Evolutionary conservation across 2,888 invertebrate species (phyloP), one percentile per base, ranked within the genome.

Genomic region (Malthinus flaveolus): DNA sequence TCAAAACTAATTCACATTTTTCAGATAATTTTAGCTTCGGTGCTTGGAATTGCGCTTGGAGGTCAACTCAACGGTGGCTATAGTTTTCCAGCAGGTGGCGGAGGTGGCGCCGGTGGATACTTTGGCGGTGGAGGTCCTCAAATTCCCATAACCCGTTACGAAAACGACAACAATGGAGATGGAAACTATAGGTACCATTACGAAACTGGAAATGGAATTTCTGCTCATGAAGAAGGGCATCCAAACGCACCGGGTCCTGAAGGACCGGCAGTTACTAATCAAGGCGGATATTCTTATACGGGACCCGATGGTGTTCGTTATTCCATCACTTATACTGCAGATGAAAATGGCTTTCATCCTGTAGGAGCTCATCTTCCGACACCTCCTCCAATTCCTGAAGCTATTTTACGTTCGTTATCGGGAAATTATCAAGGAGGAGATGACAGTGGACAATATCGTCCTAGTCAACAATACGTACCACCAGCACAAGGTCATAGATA

Each of bases 121-220:
- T 49, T 46, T 12, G 31, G 23, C 5, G 23, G 42, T n/a, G 49
- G 45, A 6, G 54, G 53, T 10, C 32, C 58, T 7, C 79, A 81
- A 37, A 83, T 85, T 63, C 86, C 86, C 7, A 87, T 87, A 62
- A 71, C 85, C 12, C 79, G 82, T 59, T 85, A 83, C 69, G 83
- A 83, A 56, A 86, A 84, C 62, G 79, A 81, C 32, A 85, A 85
- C 73, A 84, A 85, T 68, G 85, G 85, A 36, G 85, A 85, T 67
- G 86, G 86, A 48, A 84, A 79, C 70, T 88, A 88, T 70, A 82
- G 83, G 62, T 87, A 83, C 76, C 61, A 46, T 12, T 87, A 82
- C 72, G 85, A 86, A 67, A 87, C 87, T 62, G 87, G 85, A 65
- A 87, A 87, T 72, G 86, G 86, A 49, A 87, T 87, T 64, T 81